Percentiles rank a stretch among this genome's conserved stretches.
phyloP scores from a whole-genome alignment of 2,113 vertebrate genomes.

The Leptocoma aspasia region DNA sequence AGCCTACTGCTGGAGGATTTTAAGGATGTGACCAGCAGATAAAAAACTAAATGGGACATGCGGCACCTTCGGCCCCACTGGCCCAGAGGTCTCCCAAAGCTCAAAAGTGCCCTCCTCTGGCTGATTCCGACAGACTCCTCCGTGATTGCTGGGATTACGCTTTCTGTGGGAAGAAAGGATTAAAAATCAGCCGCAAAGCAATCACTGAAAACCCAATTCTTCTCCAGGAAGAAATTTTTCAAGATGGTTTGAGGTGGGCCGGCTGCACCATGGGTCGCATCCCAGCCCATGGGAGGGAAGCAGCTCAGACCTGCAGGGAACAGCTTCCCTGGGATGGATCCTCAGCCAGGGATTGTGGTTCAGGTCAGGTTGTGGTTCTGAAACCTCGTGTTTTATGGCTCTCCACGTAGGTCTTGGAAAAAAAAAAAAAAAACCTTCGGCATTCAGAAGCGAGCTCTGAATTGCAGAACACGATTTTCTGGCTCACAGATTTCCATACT shows the following conservation, averaged over 20 bases:
- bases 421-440: background rate
- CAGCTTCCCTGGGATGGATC: background rate
- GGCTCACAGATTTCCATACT: slow-evolving; percentile 30
- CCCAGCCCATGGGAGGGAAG: background rate
- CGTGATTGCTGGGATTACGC: background rate
- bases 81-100: slow-evolving; percentile 47
- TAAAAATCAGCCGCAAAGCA: background rate
- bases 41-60: background rate
- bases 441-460: background rate
- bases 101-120: slow-evolving; percentile 71
- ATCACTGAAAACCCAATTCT: background rate
- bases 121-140: slow-evolving; percentile 42
- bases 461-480: slow-evolving; percentile 28
- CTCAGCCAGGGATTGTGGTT: background rate
- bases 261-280: background rate
- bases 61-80: slow-evolving; percentile 5
- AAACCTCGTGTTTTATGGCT: background rate
- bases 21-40: background rate
- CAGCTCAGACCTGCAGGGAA: background rate
- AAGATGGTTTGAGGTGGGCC: background rate
- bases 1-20: background rate
- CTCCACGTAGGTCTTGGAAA: background rate
- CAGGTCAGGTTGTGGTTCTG: background rate
- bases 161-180: background rate
- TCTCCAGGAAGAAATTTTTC: background rate